phyloP scores from a whole-genome alignment of 2,113 vertebrate genomes.

The Pedetes capensis region DNA sequence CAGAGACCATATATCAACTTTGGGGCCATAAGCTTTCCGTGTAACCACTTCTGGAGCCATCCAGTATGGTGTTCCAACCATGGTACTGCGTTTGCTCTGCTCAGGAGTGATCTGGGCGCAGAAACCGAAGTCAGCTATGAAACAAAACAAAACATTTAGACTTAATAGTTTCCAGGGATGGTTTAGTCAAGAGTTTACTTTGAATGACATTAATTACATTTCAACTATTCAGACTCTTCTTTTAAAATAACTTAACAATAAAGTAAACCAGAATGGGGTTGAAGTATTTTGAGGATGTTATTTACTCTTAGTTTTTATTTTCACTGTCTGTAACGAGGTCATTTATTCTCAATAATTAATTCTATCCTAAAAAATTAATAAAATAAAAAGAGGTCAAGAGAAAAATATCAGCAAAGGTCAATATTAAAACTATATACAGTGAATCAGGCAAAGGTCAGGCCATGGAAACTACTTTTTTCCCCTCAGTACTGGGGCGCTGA shows the following conservation, averaged over 20 bases:
- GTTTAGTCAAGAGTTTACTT: not conserved
- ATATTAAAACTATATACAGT: not conserved
- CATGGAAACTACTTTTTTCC: not conserved
- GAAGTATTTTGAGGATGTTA: constrained; percentile 16
- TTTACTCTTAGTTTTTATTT: not conserved
- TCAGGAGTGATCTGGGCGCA: constrained; percentile 99
- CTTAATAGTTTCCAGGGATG: constrained; percentile 19
- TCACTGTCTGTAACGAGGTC: not conserved
- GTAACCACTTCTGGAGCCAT: constrained; percentile 99
- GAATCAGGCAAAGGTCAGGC: not conserved
- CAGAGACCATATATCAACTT: constrained; percentile 99
- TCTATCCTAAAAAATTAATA: not conserved
- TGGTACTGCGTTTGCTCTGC: constrained; percentile 98
- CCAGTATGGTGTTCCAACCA: constrained; percentile 99
- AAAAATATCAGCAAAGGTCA: not conserved
- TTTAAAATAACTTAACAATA: too few species aligned
- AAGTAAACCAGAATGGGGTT: not conserved
- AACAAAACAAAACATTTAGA: constrained; percentile 44
- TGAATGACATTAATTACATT: not conserved
- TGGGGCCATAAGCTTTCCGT: constrained; percentile 97
- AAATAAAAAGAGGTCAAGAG: constrained; percentile 5
- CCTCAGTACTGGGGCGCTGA: too few species aligned
- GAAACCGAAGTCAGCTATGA: constrained; percentile 97
- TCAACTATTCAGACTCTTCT: not conserved
- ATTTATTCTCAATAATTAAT: constrained; percentile 38